These are phyloP conservation scores for Polydrusus pterygomalis DNA, from an alignment of 2,888 invertebrate genomes.

Conservation along the genomic window DNA sequence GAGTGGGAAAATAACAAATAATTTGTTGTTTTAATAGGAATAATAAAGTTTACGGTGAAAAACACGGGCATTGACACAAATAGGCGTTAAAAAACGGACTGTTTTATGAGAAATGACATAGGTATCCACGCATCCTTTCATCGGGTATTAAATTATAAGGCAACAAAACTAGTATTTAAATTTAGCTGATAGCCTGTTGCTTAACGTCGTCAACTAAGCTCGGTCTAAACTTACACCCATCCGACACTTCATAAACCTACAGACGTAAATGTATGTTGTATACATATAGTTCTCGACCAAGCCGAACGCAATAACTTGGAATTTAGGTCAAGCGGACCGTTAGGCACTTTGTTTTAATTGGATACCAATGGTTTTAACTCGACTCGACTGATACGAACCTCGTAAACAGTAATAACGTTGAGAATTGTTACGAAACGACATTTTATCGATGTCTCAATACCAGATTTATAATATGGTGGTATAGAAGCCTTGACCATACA, in stretches of 20 bases:
- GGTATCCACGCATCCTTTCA: neutral
- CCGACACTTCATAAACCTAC: constrained; percentile 12
- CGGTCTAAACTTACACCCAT: constrained; percentile 20
- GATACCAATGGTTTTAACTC: constrained; percentile 22
- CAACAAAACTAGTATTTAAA: constrained; percentile 7
- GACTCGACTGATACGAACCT: constrained; percentile 10
- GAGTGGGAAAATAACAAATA: neutral
- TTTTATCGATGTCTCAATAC: constrained; percentile 3
- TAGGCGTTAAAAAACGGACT: too few species aligned
- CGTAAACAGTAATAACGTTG: constrained; percentile 26
- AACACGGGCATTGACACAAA: too few species aligned
- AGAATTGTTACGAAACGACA: constrained; percentile 35
- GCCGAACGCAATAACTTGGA: constrained; percentile 29
- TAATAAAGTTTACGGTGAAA: too few species aligned
- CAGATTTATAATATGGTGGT: neutral
- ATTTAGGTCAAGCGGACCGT: constrained; percentile 45
- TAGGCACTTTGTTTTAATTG: constrained; percentile 42
- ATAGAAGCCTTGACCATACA: constrained; percentile 4
- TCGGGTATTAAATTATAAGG: neutral
- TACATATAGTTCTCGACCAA: constrained; percentile 18
- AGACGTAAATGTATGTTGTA: constrained; percentile 19
- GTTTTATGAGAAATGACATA: too few species aligned
- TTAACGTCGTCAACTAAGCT: constrained; percentile 3
- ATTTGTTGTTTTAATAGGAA: neutral
- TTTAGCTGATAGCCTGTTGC: constrained; percentile 18